Evolutionary conservation across 1,140 invertebrate genomes (phyloP).

Genomic region (Drosophila mayri): DNA sequence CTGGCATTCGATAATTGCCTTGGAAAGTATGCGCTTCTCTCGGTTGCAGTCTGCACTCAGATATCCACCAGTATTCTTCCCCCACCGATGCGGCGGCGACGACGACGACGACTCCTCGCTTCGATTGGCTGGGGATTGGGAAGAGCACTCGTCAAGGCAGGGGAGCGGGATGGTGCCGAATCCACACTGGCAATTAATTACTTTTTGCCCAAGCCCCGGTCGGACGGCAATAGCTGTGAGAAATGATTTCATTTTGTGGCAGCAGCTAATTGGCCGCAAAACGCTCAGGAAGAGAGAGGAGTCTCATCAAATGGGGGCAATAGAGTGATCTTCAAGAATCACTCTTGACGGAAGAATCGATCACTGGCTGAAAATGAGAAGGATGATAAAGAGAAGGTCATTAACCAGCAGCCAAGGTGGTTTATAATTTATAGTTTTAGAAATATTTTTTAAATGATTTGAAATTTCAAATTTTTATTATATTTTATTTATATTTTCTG

Average conservation of each 20-base stretch:
- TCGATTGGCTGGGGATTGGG: constrained; percentile 66
- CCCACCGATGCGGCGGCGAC: not conserved
- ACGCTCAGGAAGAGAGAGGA: not conserved
- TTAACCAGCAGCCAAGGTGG: not conserved
- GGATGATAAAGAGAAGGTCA: not conserved
- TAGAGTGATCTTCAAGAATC: constrained; percentile 25
- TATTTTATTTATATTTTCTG: no score
- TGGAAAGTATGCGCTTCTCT: constrained; percentile 76
- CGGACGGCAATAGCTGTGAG: constrained; percentile 63
- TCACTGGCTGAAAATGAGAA: not conserved
- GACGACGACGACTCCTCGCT: constrained; percentile 32
- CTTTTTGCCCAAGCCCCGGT: constrained; percentile 42
- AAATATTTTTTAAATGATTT: not conserved
- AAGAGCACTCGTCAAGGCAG: not conserved
- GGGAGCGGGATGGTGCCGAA: constrained; percentile 7
- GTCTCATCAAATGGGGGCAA: constrained; percentile 2
- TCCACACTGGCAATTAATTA: constrained; percentile 70
- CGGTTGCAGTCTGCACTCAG: constrained; percentile 27
- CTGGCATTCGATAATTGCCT: constrained; percentile 83
- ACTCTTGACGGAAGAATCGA: constrained; percentile 10
- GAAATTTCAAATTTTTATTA: no score
- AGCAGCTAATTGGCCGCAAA: constrained; percentile 68
- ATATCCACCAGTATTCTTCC: constrained; percentile 8
- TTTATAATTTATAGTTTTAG: not conserved
- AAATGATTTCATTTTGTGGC: constrained; percentile 81